Base-by-base conservation (phyloP, 1,140 invertebrate species). In the Trypoxylus dichotomus region DNA sequence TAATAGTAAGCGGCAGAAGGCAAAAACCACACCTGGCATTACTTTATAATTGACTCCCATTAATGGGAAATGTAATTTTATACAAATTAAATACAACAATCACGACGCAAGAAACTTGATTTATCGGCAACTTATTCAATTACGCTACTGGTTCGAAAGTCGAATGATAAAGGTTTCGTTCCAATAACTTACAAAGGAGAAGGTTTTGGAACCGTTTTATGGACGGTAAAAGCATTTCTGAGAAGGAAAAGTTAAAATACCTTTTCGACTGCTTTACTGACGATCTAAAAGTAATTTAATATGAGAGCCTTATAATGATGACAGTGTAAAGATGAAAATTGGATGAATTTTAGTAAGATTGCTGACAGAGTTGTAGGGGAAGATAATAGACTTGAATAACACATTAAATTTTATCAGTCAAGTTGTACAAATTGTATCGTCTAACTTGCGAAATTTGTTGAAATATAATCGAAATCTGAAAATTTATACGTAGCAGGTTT, bases 121-220 rank as follows among this genome's bases (percentile, higher is more conserved):
- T 68, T 68, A 68, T 68, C 60, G 60, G 60, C 27, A 25, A 68
- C 60, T 54, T 54, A 68, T 68, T 68, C 60, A 68, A 68, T 68
- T 68, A 29, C 27, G 27, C 11, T 27, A 15, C 19, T 54, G 15
- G 13, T 54, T 54, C 19, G 60, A 68, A 29, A 27, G 60, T 25
- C 11, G 60, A 13, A 27, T 68, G 3, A 27, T 21, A 68, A 68
- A 68, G 11, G 60, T 68, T 68, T 68, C 27, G 27, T 68, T 68
- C 27, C 60, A 68, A 29, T 29, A 68, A 68, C 27, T 68, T 24
- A 68, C 60, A 68, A 29, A 24, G n/a, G 27, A 68, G 27, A 68
- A 6, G 47, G 47, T 54, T 54, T 54, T 19, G 47, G n/a, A 19
- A 54, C 15, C 19, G 47, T 54, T 54, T 54, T 54, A 54, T n/a